phyloP scores from a whole-genome alignment of 2,888 invertebrate species.

The Harpalus rufipes region DNA sequence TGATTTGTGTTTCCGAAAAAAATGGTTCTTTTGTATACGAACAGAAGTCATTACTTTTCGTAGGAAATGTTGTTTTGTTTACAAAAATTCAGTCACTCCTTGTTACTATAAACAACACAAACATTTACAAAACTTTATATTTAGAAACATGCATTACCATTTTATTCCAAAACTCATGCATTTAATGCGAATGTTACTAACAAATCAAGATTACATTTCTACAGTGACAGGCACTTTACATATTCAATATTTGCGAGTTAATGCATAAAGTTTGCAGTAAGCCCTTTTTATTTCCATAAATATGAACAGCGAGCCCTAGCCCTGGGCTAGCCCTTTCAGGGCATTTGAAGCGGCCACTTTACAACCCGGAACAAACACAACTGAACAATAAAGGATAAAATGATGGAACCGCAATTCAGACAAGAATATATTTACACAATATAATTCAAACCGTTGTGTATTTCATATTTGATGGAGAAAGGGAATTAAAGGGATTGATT shows the following conservation, averaged over 20 bases:
- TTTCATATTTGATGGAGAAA: neutral
- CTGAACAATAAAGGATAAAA: neutral
- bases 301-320: conserved; percentile 15
- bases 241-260: conserved; percentile 30
- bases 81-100: too few species aligned
- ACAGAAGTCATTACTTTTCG: neutral
- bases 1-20: neutral
- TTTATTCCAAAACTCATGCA: neutral
- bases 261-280: conserved; percentile 4
- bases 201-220: neutral
- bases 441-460: neutral
- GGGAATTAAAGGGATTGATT: neutral
- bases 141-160: neutral
- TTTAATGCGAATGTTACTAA: neutral
- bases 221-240: conserved; percentile 20
- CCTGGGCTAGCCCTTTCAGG: neutral
- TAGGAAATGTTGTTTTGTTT: neutral
- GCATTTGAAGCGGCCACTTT: neutral
- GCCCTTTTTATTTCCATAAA: conserved; percentile 43
- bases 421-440: neutral
- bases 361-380: neutral
- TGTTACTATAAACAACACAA: neutral
- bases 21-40: neutral
- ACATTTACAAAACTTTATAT: neutral
- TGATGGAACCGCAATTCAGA: conserved; percentile 19